Evolutionary conservation across 2,888 invertebrate species (phyloP), one percentile per base, ranked within the genome.

Genomic region (Barypeithes pellucidus): DNA sequence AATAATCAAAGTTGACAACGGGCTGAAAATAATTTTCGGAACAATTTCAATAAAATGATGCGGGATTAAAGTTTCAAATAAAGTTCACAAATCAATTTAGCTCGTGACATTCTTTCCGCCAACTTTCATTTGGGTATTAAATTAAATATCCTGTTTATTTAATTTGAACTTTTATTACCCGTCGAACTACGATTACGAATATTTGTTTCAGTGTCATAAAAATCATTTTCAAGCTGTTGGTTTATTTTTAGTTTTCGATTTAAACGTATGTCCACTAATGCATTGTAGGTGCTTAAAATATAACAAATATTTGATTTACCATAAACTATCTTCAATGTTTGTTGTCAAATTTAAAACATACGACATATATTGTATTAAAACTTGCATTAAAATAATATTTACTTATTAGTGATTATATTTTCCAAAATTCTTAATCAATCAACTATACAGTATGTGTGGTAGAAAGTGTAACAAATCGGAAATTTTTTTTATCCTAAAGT

Each of bases 121-220:
- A 7, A 50, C 22, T 50, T 50, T 50, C 24, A 5, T n/a, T 50
- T 62, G 33, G 24, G 29, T 66, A 60, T 59, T 41, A 39, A 36
- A 71, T 60, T 29, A 60, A 60, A n/a, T 60, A 41, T 54, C 39
- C 20, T 63, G 57, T 18, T 52, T 18, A 43, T 18, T 33, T 59
- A 43, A 50, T 60, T 43, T 70, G 11, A 36, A 45, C 36, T 52
- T 54, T 66, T 52, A 41, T 66, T 66, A 66, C 50, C 65, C 66
- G 43, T 45, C 61, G 39, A 67, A 54, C 43, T 39, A 12, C 39
- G 4, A 54, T 29, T 36, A 41, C 3, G 18, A 57, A 5, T 16
- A 16, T 16, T 33, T 16, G 33, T 24, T 29, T 29, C 1, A 29
- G 54, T 57, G 33, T 57, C 54, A 57, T 57, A 33, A 57, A 50